These are phyloP conservation scores for Apamea sordens DNA, from an alignment of 2,888 invertebrate species.

Conservation along the genomic window DNA sequence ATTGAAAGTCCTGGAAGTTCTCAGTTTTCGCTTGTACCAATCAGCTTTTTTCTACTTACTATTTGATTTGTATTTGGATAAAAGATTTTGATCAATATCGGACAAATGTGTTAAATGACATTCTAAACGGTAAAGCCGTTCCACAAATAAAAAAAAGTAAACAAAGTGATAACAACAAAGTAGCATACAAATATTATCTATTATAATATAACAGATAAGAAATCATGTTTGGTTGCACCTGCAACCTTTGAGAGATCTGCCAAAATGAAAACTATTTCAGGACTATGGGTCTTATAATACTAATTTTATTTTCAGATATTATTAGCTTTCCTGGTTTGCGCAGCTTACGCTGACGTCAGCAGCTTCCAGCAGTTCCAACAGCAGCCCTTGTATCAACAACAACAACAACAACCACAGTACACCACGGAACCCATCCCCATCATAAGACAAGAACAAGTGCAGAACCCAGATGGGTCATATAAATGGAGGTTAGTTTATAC, in stretches of 20 bases:
- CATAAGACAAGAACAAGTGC: constrained; percentile 92
- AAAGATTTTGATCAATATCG: not conserved
- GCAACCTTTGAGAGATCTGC: not conserved
- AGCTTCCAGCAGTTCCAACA: constrained; percentile 79
- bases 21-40: not conserved
- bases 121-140: not conserved
- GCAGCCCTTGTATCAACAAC: constrained; percentile 73
- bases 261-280: not conserved
- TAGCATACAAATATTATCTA: not conserved
- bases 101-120: not conserved
- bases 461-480: constrained; percentile 93
- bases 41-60: not conserved
- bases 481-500: constrained; percentile 86
- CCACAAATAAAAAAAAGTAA: too few species aligned
- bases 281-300: not conserved
- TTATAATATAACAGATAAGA: not conserved
- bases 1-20: not conserved
- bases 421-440: constrained; percentile 92
- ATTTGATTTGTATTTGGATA: not conserved
- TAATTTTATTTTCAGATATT: constrained; percentile 67
- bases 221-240: not conserved
- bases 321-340: constrained; percentile 68
- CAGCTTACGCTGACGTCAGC: constrained; percentile 80
- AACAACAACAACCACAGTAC: constrained; percentile 79
- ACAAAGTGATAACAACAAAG: not conserved